Base-by-base conservation (phyloP, 2,113 vertebrate genomes). In the Ammospiza nelsoni region DNA sequence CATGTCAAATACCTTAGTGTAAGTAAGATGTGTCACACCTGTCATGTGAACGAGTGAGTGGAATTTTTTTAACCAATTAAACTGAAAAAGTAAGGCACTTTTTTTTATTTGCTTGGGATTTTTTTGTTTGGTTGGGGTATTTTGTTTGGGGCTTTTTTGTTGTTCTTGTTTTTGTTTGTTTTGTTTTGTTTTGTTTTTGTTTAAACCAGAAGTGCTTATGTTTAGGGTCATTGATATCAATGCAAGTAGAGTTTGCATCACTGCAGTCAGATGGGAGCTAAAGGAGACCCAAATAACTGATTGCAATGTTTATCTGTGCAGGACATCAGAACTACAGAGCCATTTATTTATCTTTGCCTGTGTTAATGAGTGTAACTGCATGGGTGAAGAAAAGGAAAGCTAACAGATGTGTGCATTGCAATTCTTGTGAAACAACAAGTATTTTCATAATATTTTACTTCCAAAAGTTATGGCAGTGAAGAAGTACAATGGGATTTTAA, bases 401-500 rank as follows among this genome's bases (percentile, higher is more conserved):
- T 17, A 43, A 31, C 14, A 59, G 58, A 18, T 0, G 0, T 25
- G 7, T 52, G 4, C 44, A 28, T 49, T 78, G 27, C 11, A 57
- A 8, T 44, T 84, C 7, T 46, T 82, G 19, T 1, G 9, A 48
- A 74, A n/a, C 57, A 63, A 21, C 54, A 58, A 58, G 25, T 31
- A 52, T 15, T 65, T 54, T 29, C 4, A 22, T 55, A 33, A 29
- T 48, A 16, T 15, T 61, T 74, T 67, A 2, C 9, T 75, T 89
- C 5, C 8, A 66, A 68, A 84, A 81, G 20, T 55, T 59, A 8
- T 33, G n/a, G 4, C 35, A 17, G 9, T 48, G 12, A 51, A 75
- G 8, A 59, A 11, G 5, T 37, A 6, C 0, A 6, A 12, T 78
- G 55, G 23, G 33, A 62, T 68, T 72, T 24, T 41, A 46, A 24